Evolutionary conservation across 2,888 invertebrate genomes (phyloP).

Genomic region (Rotaria socialis): DNA sequence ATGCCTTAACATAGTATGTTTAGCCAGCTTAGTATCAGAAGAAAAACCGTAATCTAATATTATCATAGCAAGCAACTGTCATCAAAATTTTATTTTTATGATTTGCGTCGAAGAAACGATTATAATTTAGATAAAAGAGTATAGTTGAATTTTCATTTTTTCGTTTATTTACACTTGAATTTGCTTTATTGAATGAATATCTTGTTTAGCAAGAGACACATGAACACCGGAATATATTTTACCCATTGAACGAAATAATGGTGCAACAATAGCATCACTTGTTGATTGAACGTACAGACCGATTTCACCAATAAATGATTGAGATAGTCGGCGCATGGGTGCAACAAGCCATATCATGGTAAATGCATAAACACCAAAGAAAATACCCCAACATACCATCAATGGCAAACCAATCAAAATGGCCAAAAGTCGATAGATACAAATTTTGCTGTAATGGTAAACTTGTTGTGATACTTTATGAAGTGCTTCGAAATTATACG

Average conservation of each 20-base stretch:
- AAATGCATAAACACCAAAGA: background rate
- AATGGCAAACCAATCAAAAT: background rate
- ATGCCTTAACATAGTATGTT: no score
- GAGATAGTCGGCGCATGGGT: background rate
- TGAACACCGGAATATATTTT: background rate
- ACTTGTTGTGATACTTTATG: background rate
- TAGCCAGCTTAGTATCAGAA: no score
- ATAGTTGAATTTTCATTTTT: background rate
- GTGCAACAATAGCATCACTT: background rate
- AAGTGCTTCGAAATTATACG: background rate
- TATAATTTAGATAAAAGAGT: background rate
- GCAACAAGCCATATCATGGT: background rate
- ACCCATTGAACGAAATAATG: background rate
- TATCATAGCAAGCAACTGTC: no score
- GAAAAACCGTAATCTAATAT: no score
- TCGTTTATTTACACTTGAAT: background rate
- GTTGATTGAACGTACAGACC: background rate
- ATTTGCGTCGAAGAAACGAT: no score
- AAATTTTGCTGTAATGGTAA: background rate
- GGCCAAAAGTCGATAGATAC: background rate
- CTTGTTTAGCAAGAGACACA: background rate
- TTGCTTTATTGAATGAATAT: background rate
- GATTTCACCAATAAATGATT: background rate
- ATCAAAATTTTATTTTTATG: no score
- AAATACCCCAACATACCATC: background rate